A percentile compares a stretch with the other conserved stretches of the same genome.
These are phyloP conservation scores for Labeo calbasu DNA, from an alignment of 2,797 vertebrate genomes.

Conservation along the genomic window DNA sequence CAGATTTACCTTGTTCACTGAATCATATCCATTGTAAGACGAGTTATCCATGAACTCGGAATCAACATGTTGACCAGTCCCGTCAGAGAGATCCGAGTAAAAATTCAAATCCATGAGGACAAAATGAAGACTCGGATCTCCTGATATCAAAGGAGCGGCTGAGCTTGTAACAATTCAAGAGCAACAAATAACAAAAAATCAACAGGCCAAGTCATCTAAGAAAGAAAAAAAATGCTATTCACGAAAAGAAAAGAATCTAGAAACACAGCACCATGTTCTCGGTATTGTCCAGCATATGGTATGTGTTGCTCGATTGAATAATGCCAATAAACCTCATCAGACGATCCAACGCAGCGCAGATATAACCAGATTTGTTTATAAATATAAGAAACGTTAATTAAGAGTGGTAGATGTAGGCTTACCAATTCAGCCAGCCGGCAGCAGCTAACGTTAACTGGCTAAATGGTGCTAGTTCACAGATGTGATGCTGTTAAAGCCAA, in stretches of 20 bases:
- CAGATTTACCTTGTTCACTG: conserved; percentile 76
- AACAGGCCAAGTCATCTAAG: neutral
- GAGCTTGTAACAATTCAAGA: neutral
- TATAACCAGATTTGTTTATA: neutral
- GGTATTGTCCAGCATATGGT: neutral
- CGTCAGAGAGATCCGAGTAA: conserved; percentile 81
- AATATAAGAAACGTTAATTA: neutral
- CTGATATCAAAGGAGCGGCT: neutral
- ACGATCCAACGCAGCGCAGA: neutral
- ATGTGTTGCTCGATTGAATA: neutral
- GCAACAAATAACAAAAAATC: neutral
- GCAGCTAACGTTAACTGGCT: conserved; percentile 51
- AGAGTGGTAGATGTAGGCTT: neutral
- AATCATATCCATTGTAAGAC: conserved; percentile 80
- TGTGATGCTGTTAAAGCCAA: conserved; percentile 20
- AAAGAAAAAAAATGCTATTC: neutral
- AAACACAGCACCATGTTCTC: neutral
- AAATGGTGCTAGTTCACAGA: conserved; percentile 25
- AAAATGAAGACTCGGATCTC: neutral
- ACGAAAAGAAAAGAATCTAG: conserved; percentile 1
- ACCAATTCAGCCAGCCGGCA: conserved; percentile 46
- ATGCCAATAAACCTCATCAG: neutral
- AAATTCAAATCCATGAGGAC: conserved; percentile 81
- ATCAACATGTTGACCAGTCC: conserved; percentile 75
- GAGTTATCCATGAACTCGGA: conserved; percentile 80